These are phyloP conservation scores for human DNA, from an alignment of 2,113 vertebrate species.

Conservation along the genomic window DNA sequence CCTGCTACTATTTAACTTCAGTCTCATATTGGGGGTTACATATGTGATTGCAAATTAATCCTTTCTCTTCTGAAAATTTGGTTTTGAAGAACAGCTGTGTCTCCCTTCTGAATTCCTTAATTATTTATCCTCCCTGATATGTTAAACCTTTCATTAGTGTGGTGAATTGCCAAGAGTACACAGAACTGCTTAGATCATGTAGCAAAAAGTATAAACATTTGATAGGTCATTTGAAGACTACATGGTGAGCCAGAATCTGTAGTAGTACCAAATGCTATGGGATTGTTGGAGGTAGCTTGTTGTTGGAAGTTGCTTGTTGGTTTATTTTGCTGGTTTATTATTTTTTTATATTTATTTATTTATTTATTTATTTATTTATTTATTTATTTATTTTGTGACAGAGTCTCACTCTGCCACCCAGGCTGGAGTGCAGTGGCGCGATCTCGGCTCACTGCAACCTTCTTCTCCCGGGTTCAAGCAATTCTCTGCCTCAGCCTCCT, in stretches of 20 bases:
- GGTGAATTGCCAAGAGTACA: slow-evolving; percentile 71
- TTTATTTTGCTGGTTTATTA: slow-evolving; percentile 42
- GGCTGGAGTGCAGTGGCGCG: too few relatives aligned
- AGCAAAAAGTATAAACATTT: slow-evolving; percentile 71
- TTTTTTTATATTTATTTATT: too few relatives aligned
- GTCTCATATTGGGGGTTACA: slow-evolving; percentile 53
- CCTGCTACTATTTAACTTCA: background rate
- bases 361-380: background rate
- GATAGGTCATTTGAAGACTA: slow-evolving; percentile 71
- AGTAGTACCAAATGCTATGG: background rate
- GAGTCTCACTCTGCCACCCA: too few relatives aligned
- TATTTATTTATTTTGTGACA: too few relatives aligned
- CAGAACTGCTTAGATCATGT: slow-evolving; percentile 76
- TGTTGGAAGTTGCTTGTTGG: slow-evolving; percentile 31
- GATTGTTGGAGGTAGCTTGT: background rate
- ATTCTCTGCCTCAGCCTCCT: too few relatives aligned
- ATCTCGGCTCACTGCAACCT: too few relatives aligned
- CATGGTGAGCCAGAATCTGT: slow-evolving; percentile 60
- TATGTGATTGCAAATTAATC: slow-evolving; percentile 63
- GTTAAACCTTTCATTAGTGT: slow-evolving; percentile 72
- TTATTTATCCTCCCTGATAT: slow-evolving; percentile 75
- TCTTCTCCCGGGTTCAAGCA: too few relatives aligned
- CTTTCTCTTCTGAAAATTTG: slow-evolving; percentile 76
- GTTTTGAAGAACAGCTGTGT: slow-evolving; percentile 77
- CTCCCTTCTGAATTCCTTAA: slow-evolving; percentile 73